Conservation (phyloP, 1,140 invertebrate genomes). For the silkworm (Bombyx mori) region ASM3026992v2 NC_085113.1:8650501-8651000, state of each 20-base stretch:
- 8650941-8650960: slow-evolving; percentile 77
- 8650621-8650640: slow-evolving; percentile 69
- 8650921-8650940: slow-evolving; percentile 75
- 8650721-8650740: too few relatives aligned
- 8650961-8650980: slow-evolving; percentile 82
- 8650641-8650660: slow-evolving; percentile 58
- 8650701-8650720: too few relatives aligned
- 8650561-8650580: slow-evolving; percentile 63
- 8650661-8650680: slow-evolving; percentile 68
- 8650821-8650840: slow-evolving; percentile 81
- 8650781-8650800: too few relatives aligned
- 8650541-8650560: slow-evolving; percentile 70
- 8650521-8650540: slow-evolving; percentile 50
- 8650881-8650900: slow-evolving; percentile 90
- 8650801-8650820: slow-evolving; percentile 20
- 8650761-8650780: too few relatives aligned
- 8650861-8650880: slow-evolving; percentile 87
- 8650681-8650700: slow-evolving; percentile 45
- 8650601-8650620: slow-evolving; percentile 64
- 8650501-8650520: slow-evolving; percentile 61
- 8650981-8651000: slow-evolving; percentile 85
- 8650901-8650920: slow-evolving; percentile 87
- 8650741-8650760: too few relatives aligned
- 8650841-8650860: slow-evolving; percentile 79
- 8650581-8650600: slow-evolving; percentile 69